Evolutionary conservation across 2,113 vertebrate species (phyloP), one percentile per base, ranked within the genome.

Genomic region (Chionis minor): DNA sequence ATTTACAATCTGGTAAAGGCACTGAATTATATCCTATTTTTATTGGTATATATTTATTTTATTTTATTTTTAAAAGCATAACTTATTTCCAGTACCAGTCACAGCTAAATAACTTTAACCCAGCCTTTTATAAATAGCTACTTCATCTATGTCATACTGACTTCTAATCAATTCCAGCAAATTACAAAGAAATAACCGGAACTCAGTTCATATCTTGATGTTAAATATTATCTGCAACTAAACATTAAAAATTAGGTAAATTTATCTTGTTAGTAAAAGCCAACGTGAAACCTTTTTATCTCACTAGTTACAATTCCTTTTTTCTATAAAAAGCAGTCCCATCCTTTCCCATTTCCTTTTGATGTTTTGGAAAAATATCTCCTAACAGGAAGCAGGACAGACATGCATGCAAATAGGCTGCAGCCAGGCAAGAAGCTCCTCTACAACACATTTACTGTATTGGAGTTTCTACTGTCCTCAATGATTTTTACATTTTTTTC

Each of bases 321-420:
- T 74, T 79, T 56, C 89, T 94, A 94, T 92, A 95, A 96, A 97
- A 97, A 97, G 82, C 55, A 13, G 62, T 47, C 80, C 75, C 93
- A 93, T 96, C 96, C 94, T 80, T 97, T 94, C 82, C 93, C 77
- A 75, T 91, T 97, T 97, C 97, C 96, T 96, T 97, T 81, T 82
- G 85, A 95, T 96, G 94, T 95, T 94, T 95, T 95, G 86, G 86
- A 91, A 95, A 87, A 95, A 91, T 14, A 67, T n/a, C 66, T 93
- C 93, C 66, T 35, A 85, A 87, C 96, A 96, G 97, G 97, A 97
- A 97, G 69, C 51, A 81, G 56, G 45, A 49, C 77, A 97, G 96
- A 96, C 89, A 18, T 3, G 55, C 90, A 66, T 70, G 66, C 42
- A 70, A 95, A 94, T 18, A 88, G 42, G 58, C 88, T 82, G 78